These are phyloP conservation scores for Ptiloglossa arizonensis DNA, from an alignment of 1,140 invertebrate genomes.

Conservation along the genomic window DNA sequence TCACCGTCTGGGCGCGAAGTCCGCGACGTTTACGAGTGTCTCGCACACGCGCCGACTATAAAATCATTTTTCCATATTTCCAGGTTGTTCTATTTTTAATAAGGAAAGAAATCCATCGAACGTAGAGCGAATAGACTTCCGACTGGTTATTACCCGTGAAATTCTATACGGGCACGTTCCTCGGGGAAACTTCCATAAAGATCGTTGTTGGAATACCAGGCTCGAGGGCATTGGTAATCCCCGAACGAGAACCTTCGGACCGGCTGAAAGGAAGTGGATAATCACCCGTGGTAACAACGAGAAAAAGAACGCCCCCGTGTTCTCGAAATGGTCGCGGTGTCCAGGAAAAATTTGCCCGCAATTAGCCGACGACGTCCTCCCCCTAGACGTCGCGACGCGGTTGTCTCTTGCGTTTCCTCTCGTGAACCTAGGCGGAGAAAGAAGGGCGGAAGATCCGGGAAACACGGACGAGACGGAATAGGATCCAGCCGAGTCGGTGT, in stretches of 20 bases:
- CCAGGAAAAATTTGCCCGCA: conserved; percentile 37
- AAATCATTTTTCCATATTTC: too few relatives aligned
- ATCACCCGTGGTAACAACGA: not conserved
- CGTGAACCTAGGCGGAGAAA: not conserved
- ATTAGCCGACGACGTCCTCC: conserved; percentile 47
- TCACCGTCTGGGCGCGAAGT: too few relatives aligned
- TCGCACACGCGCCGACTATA: too few relatives aligned
- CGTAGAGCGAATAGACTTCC: too few relatives aligned
- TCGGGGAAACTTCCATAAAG: not conserved
- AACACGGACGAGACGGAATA: conserved; percentile 31
- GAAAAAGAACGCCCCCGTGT: not conserved
- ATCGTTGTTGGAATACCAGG: conserved; percentile 27
- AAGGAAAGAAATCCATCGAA: not conserved
- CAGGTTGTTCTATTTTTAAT: too few relatives aligned
- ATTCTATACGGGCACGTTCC: not conserved
- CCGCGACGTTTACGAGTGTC: too few relatives aligned
- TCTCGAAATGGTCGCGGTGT: not conserved
- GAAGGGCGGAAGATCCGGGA: not conserved
- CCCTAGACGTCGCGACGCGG: not conserved
- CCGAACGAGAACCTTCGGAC: too few relatives aligned
- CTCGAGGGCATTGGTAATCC: conserved; percentile 1
- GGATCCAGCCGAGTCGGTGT: conserved; percentile 38
- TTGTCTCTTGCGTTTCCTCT: not conserved
- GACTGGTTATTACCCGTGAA: not conserved
- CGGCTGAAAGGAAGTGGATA: not conserved